Base-by-base conservation (phyloP, 2,113 vertebrate genomes). In the Cairina moschata region DNA sequence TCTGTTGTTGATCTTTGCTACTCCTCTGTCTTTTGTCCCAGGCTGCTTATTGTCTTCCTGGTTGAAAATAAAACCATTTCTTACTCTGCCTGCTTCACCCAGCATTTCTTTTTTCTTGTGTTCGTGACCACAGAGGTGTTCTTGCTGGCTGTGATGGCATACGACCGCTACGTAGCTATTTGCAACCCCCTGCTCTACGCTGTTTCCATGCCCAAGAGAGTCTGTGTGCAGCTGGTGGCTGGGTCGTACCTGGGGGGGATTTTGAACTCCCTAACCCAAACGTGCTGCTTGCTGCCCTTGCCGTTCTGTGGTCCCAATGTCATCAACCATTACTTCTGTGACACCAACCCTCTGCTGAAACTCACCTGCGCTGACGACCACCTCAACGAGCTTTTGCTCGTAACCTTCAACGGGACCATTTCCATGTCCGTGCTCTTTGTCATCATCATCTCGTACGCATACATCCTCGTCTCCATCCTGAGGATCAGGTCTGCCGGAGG, bases 301-400 rank as follows among this genome's bases (percentile, higher is more conserved):
- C 62, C 77, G 7, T 97, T 97, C 22, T 98, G 97, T 26, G 90
- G 86, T 3, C 91, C 93, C 36, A 59, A 31, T 4, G 8, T 89
- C 71, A 83, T 97, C 94, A 94, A 93, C 31, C 96, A 97, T 26
- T 97, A 94, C 60, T 97, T 98, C 73, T 97, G 98, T 48, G 97
- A 98, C 17, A 97, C 97, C 3, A 72, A 97, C 42, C 95, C 96
- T 8, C 90, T 98, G 67, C 94, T 97, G 96, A 96, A 97, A 40
- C 90, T 97, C 26, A 80, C 97, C 63, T 98, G 98, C 54, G 95
- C 77, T 1, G 63, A 91, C 16, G 55, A 62, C 72, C 92, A 31
- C 31, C 65, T 96, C 23, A 59, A 91, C 6, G 92, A 98, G 74
- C 38, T 96, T 52, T 12, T 91, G 29, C 88, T 97, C 11, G 91